These are phyloP conservation scores for Protaetia brevitarsis DNA, from an alignment of 1,140 invertebrate genomes.

Conservation along the genomic window DNA sequence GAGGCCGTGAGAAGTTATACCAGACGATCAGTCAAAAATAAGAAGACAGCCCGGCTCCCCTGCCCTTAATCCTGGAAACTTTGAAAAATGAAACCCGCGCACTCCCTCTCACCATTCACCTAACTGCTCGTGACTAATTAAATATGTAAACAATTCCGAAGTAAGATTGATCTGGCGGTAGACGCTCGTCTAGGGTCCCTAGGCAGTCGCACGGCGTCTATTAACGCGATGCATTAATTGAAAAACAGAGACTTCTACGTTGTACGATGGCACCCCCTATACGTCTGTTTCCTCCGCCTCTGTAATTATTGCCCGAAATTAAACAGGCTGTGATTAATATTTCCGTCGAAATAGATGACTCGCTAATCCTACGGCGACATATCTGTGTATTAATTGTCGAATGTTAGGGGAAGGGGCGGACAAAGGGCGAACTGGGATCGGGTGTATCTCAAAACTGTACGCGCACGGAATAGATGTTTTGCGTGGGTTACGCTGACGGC, in stretches of 20 bases:
- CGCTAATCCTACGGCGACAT: constrained; percentile 8
- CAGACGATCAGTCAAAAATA: constrained; percentile 20
- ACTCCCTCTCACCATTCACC: constrained; percentile 14
- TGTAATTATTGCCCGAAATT: constrained; percentile 34
- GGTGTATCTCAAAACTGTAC: not conserved
- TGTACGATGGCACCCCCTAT: not conserved
- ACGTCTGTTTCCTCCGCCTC: not conserved
- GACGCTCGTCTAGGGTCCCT: too few species aligned
- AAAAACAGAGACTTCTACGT: constrained; percentile 31
- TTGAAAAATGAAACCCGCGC: not conserved
- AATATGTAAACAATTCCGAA: constrained; percentile 30
- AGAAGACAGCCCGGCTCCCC: constrained; percentile 13
- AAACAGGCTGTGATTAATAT: constrained; percentile 34
- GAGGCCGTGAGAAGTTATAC: not conserved
- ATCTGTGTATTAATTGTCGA: constrained; percentile 10
- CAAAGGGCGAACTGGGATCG: not conserved
- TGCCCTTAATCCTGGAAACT: not conserved
- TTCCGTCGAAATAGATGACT: constrained; percentile 24
- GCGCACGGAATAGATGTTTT: not conserved
- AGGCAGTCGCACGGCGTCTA: constrained; percentile 14
- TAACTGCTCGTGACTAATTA: constrained; percentile 33
- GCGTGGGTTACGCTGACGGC: not conserved
- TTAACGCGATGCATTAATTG: constrained; percentile 32
- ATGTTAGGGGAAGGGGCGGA: not conserved
- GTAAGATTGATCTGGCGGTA: constrained; percentile 30